These are phyloP conservation scores for Macaria notata DNA, from an alignment of 2,888 invertebrate species.

Conservation along the genomic window DNA sequence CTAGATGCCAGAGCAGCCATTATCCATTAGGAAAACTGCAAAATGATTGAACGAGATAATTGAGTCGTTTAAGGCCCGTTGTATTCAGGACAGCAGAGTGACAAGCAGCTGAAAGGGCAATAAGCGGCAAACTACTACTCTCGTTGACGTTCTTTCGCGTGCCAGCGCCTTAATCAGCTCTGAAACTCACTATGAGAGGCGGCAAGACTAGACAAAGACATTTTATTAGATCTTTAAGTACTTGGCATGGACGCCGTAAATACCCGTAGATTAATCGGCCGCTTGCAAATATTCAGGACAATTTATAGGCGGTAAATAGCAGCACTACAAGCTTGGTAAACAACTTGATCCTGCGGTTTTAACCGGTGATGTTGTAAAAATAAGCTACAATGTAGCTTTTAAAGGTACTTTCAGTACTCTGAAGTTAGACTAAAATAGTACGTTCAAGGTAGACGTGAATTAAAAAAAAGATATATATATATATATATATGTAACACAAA, in stretches of 20 bases:
- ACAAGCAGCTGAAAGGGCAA: conserved; percentile 43
- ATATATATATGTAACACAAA: too few species aligned
- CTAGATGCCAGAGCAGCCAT: neutral
- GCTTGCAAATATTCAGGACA: conserved; percentile 15
- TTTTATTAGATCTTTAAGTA: conserved; percentile 25
- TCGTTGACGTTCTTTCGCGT: conserved; percentile 37
- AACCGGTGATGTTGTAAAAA: too few species aligned
- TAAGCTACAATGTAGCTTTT: too few species aligned
- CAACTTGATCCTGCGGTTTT: conserved; percentile 1
- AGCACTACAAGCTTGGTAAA: conserved; percentile 10
- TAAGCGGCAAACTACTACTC: conserved; percentile 35
- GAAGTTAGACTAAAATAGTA: too few species aligned
- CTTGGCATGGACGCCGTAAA: conserved; percentile 2
- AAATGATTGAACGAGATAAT: conserved; percentile 8
- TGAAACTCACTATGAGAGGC: conserved; percentile 23
- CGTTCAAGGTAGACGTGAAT: too few species aligned
- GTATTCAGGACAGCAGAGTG: conserved; percentile 20
- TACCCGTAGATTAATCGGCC: conserved; percentile 7
- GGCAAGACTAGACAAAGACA: conserved; percentile 15
- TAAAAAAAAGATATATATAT: too few species aligned
- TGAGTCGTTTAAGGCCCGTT: conserved; percentile 12
- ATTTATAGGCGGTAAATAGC: conserved; percentile 12
- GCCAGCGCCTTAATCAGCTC: conserved; percentile 63
- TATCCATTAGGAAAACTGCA: conserved; percentile 10
- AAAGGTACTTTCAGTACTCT: too few species aligned